Evolutionary conservation across 2,113 vertebrate species (phyloP).

Genomic region (Lagopus muta): DNA sequence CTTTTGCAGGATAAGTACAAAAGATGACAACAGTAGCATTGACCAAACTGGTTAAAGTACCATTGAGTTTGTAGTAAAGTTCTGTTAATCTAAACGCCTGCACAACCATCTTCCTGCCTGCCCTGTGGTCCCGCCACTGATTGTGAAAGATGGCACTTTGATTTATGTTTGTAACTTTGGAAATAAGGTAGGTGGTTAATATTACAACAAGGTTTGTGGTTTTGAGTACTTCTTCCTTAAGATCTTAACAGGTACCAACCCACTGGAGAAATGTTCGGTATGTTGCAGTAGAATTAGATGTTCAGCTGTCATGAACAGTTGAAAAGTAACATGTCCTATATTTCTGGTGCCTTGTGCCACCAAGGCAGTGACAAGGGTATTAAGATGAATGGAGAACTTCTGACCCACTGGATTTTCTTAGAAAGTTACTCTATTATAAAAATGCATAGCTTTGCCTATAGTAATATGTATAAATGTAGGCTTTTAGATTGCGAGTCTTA

Average conservation of each 20-base stretch:
- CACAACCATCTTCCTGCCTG: background rate
- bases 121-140: background rate
- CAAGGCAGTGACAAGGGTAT: background rate
- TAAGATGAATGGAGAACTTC: background rate
- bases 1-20: background rate
- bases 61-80: background rate
- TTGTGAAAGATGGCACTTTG: background rate
- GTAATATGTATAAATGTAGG: background rate
- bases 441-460: background rate
- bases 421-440: background rate
- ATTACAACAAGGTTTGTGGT: background rate
- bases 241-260: background rate
- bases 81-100: background rate
- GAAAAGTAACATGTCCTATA: background rate
- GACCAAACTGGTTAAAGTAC: background rate
- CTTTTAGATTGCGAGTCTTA: constrained; percentile 4
- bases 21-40: background rate
- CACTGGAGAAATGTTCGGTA: background rate
- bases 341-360: background rate
- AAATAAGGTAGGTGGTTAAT: background rate
- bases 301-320: background rate
- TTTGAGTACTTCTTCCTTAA: background rate
- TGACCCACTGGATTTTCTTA: background rate
- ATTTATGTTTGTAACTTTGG: background rate
- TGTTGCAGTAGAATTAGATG: background rate